phyloP scores from a whole-genome alignment of 1,140 invertebrate species.

The Drosophila insularis region DNA sequence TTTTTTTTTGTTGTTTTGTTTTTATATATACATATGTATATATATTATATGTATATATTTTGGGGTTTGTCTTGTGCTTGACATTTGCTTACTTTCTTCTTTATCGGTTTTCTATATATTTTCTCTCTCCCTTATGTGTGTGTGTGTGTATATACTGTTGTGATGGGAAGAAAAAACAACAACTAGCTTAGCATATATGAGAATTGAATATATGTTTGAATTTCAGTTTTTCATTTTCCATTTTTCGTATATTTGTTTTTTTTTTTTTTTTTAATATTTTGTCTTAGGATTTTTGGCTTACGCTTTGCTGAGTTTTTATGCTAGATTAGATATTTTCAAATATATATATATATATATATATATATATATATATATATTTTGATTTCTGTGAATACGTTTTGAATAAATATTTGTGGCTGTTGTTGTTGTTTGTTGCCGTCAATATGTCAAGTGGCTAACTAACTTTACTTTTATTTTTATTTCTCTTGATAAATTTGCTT shows the following conservation, averaged over 20 bases:
- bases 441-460: conserved; percentile 46
- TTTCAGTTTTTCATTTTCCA: conserved; percentile 2
- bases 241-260: conserved; percentile 37
- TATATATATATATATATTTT: conserved; percentile 23
- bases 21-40: conserved; percentile 3
- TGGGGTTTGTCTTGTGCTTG: conserved; percentile 47
- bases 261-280: conserved; percentile 39
- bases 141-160: not conserved
- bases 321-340: conserved; percentile 64
- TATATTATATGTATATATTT: conserved; percentile 7
- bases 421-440: conserved; percentile 13
- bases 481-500: conserved; percentile 23
- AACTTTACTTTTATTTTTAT: not conserved
- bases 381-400: conserved; percentile 14
- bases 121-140: conserved; percentile 23
- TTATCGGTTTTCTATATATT: conserved; percentile 35
- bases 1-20: conserved; percentile 19
- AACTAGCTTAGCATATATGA: conserved; percentile 31
- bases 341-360: conserved; percentile 37
- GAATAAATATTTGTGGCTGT: conserved; percentile 21
- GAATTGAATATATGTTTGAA: conserved; percentile 43
- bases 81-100: conserved; percentile 18
- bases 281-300: conserved; percentile 58
- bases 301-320: conserved; percentile 67
- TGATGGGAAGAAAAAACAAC: conserved; percentile 12